These are phyloP conservation scores for Stenodera caucasica DNA, from an alignment of 2,888 invertebrate genomes.

Conservation along the genomic window DNA sequence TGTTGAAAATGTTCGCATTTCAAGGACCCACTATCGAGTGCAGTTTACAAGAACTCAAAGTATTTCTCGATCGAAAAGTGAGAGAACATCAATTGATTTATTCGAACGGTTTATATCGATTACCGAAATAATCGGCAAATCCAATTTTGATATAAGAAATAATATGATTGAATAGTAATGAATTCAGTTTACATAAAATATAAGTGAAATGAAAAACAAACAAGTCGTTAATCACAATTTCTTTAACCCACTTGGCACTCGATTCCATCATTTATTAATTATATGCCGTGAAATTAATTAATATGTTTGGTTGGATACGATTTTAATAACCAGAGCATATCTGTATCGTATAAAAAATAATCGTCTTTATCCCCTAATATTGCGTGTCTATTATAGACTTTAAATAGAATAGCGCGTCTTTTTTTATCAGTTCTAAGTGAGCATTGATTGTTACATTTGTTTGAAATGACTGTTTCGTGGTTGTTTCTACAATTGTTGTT, in stretches of 20 bases:
- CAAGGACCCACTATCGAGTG: constrained; percentile 89
- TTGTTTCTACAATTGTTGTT: not conserved
- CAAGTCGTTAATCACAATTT: constrained; percentile 8
- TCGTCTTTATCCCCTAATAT: constrained; percentile 15
- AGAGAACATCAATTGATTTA: constrained; percentile 84
- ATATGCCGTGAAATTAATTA: constrained; percentile 14
- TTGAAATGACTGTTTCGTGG: not conserved
- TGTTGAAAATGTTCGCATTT: constrained; percentile 95
- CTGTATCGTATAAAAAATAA: not conserved
- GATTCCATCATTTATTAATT: constrained; percentile 11
- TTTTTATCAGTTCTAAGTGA: not conserved
- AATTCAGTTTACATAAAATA: not conserved
- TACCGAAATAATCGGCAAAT: constrained; percentile 67
- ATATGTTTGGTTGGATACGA: not conserved
- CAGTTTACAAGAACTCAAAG: constrained; percentile 81
- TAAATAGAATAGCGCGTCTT: constrained; percentile 2
- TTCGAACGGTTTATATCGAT: constrained; percentile 83
- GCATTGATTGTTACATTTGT: not conserved
- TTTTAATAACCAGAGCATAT: constrained; percentile 19
- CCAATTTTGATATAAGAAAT: not conserved
- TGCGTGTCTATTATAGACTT: constrained; percentile 6
- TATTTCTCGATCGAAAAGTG: constrained; percentile 91
- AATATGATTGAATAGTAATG: not conserved
- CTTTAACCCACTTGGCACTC: constrained; percentile 12
- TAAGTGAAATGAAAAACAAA: not conserved